These are phyloP conservation scores for Leiothrix lutea DNA, from an alignment of 2,113 vertebrate species.

Conservation along the genomic window DNA sequence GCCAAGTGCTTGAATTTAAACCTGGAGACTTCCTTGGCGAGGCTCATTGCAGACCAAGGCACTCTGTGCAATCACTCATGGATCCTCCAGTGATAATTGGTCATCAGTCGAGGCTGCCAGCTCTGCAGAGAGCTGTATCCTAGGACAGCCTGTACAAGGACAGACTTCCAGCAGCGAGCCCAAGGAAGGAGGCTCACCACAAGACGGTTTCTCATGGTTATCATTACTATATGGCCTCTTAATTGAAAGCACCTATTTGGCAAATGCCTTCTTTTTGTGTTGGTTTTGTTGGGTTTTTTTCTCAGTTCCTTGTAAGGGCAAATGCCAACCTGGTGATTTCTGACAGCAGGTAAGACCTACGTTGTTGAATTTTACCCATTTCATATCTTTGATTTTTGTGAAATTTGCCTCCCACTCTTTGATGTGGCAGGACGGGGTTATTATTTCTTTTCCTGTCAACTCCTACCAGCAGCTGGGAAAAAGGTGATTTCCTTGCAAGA, in stretches of 20 bases:
- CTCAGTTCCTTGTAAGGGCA: neutral
- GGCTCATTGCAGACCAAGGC: neutral
- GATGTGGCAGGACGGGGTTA: neutral
- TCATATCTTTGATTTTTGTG: neutral
- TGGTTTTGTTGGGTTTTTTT: neutral
- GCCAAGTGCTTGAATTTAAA: neutral
- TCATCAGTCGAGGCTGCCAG: rapidly evolving
- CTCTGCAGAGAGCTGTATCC: neutral
- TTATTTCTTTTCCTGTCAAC: neutral
- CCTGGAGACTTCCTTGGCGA: neutral
- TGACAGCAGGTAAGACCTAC: neutral
- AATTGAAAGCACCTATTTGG: neutral
- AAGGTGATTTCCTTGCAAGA: neutral
- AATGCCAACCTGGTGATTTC: neutral
- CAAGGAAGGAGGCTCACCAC: neutral
- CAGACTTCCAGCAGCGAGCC: neutral
- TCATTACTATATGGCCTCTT: neutral
- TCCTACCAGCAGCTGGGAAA: neutral
- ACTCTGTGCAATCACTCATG: neutral
- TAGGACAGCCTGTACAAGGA: neutral
- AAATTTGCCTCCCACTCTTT: neutral
- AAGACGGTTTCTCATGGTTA: neutral
- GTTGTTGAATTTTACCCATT: neutral
- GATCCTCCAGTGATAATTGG: neutral
- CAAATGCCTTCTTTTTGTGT: neutral